Conservation (phyloP, 1,140 invertebrate species). For the Drosophila tsacasi region DNA sequence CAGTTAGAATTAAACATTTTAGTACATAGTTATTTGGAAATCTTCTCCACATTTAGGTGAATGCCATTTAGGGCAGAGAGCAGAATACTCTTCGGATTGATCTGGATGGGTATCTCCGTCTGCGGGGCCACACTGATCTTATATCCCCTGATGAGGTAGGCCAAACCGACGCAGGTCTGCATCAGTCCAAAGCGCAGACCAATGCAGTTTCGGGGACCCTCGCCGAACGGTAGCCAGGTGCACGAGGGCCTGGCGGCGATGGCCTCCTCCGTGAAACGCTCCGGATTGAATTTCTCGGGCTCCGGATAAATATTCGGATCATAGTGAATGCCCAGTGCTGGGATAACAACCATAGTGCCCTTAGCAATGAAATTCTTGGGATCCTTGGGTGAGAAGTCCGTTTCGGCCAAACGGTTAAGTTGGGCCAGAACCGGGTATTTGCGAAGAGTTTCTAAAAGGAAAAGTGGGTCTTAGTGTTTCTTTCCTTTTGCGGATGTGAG, state of each 20-base stretch:
- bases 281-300: conserved; percentile 87
- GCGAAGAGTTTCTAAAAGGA: conserved; percentile 87
- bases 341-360: conserved; percentile 88
- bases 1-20: not conserved
- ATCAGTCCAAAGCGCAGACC: conserved; percentile 88
- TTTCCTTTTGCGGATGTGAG: not conserved
- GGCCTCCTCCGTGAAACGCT: conserved; percentile 86
- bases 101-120: no score
- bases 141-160: no score
- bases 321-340: conserved; percentile 87
- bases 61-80: no score
- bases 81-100: not conserved
- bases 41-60: no score
- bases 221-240: conserved; percentile 68
- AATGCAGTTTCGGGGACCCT: conserved; percentile 73
- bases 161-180: no score
- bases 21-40: no score
- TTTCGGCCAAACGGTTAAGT: conserved; percentile 86
- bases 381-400: conserved; percentile 87
- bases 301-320: conserved; percentile 85
- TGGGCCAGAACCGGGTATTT: conserved; percentile 88
- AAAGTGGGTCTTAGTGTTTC: not conserved
- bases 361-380: conserved; percentile 87
- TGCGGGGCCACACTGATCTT: no score
- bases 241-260: conserved; percentile 55